A percentile compares a stretch with the other conserved stretches of the same genome.
phyloP scores from a whole-genome alignment of 2,113 vertebrate species.

The Ictalurus punctatus region DNA sequence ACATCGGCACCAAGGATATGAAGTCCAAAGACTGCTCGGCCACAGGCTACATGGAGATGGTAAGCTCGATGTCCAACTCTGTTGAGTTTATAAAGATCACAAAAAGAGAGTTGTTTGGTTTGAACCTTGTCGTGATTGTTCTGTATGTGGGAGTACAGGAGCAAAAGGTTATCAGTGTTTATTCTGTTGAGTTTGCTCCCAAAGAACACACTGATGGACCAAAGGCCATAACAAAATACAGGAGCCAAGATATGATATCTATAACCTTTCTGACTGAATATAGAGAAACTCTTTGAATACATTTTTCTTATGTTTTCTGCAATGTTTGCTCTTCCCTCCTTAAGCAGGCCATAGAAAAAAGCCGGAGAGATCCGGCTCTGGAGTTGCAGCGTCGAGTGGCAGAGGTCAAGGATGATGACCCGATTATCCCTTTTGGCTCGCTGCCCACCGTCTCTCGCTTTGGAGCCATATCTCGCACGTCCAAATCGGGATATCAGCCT shows the following conservation, averaged over 20 bases:
- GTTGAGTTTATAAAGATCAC: not conserved
- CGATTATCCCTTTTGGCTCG: constrained; percentile 96
- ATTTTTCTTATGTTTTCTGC: not conserved
- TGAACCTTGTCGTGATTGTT: not conserved
- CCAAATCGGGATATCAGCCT: constrained; percentile 90
- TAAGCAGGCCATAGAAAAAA: constrained; percentile 81
- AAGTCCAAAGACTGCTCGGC: constrained; percentile 94
- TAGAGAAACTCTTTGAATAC: not conserved
- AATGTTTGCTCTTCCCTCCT: not conserved
- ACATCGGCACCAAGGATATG: constrained; percentile 95
- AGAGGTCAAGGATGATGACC: constrained; percentile 90
- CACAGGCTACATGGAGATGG: constrained; percentile 87
- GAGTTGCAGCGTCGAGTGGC: constrained; percentile 86
- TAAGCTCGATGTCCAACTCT: constrained; percentile 63
- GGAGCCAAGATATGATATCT: not conserved
- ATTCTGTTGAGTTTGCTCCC: constrained; percentile 23
- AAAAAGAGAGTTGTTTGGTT: not conserved
- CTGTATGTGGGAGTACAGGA: not conserved
- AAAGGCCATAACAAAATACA: constrained; percentile 40
- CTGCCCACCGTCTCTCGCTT: constrained; percentile 95
- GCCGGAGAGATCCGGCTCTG: constrained; percentile 81
- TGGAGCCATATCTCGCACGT: constrained; percentile 93
- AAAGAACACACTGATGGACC: constrained; percentile 25
- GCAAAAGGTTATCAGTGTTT: constrained; percentile 44
- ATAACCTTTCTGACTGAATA: not conserved